Percentiles rank a stretch among this genome's conserved stretches.
phyloP scores from a whole-genome alignment of 2,888 invertebrate genomes.

The Apoda limacodes region DNA sequence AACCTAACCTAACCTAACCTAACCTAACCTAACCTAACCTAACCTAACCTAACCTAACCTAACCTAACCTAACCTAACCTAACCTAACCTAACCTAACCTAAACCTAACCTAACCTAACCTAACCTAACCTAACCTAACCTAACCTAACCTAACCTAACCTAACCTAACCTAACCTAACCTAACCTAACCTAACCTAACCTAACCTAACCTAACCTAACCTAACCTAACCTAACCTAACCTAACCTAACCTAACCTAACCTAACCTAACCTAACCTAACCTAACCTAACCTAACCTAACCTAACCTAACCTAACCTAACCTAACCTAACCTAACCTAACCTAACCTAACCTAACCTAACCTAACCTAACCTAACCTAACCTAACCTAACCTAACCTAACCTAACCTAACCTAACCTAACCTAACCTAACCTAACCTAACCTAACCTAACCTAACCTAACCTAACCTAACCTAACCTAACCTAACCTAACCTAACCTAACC shows the following conservation, averaged over 20 bases:
- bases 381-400: conserved; percentile 11
- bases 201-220: conserved; percentile 23
- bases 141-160: conserved; percentile 19
- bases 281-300: conserved; percentile 14
- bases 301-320: conserved; percentile 7
- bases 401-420: conserved; percentile 20
- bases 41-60: conserved; percentile 20
- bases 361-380: conserved; percentile 12
- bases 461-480: conserved; percentile 15
- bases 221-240: conserved; percentile 21
- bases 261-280: conserved; percentile 12
- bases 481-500: conserved; percentile 16
- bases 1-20: conserved; percentile 16
- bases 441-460: conserved; percentile 14
- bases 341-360: conserved; percentile 14
- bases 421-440: conserved; percentile 20
- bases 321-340: conserved; percentile 11
- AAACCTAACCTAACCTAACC: too few species aligned
- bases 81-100: conserved; percentile 19
- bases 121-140: conserved; percentile 17
- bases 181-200: conserved; percentile 19
- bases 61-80: conserved; percentile 19
- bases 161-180: conserved; percentile 17
- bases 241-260: conserved; percentile 15
- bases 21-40: conserved; percentile 18